A percentile compares a stretch with the other conserved stretches of the same genome.
These are phyloP conservation scores for Neoniphon sammara DNA, from an alignment of 2,797 vertebrate genomes.

Conservation along the genomic window DNA sequence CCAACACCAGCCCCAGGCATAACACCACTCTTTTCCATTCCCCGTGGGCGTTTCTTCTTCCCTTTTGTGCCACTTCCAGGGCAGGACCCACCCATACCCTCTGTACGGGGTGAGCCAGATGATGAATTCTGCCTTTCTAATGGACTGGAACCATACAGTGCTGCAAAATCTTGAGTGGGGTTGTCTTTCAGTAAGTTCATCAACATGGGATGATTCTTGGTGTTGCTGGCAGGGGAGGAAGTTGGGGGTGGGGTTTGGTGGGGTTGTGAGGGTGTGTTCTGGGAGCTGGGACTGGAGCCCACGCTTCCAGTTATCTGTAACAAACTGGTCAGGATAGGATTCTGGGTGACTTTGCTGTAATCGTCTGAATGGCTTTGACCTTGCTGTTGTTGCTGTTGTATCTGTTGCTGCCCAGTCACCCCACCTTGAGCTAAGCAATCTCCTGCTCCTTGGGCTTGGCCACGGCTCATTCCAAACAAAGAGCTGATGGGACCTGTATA, in stretches of 20 bases:
- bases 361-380: slow-evolving; percentile 89
- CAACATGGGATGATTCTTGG: slow-evolving; percentile 99
- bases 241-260: slow-evolving; percentile 96
- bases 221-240: slow-evolving; percentile 98
- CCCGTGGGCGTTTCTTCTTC: slow-evolving; percentile 94
- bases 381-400: slow-evolving; percentile 74
- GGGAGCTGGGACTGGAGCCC: slow-evolving; percentile 94
- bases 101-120: slow-evolving; percentile 91
- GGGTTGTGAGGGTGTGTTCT: slow-evolving; percentile 86
- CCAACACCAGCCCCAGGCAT: slow-evolving; percentile 68
- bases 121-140: slow-evolving; percentile 97
- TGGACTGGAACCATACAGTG: slow-evolving; percentile 92
- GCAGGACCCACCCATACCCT: slow-evolving; percentile 84
- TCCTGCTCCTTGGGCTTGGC: slow-evolving; percentile 79
- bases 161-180: slow-evolving; percentile 95
- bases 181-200: slow-evolving; percentile 99
- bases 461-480: slow-evolving; percentile 90
- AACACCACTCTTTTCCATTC: slow-evolving; percentile 75
- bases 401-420: slow-evolving; percentile 75
- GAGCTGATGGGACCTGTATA: slow-evolving; percentile 90
- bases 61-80: slow-evolving; percentile 82
- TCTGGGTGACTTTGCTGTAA: slow-evolving; percentile 98
- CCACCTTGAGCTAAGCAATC: slow-evolving; percentile 77
- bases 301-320: slow-evolving; percentile 96
- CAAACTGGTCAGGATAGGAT: slow-evolving; percentile 97